A percentile compares a stretch with the other conserved stretches of the same genome.
These are phyloP conservation scores for Spongilla lacustris DNA, from an alignment of 37 sponge, comb jelly and placozoan genomes.

Conservation along the genomic window DNA sequence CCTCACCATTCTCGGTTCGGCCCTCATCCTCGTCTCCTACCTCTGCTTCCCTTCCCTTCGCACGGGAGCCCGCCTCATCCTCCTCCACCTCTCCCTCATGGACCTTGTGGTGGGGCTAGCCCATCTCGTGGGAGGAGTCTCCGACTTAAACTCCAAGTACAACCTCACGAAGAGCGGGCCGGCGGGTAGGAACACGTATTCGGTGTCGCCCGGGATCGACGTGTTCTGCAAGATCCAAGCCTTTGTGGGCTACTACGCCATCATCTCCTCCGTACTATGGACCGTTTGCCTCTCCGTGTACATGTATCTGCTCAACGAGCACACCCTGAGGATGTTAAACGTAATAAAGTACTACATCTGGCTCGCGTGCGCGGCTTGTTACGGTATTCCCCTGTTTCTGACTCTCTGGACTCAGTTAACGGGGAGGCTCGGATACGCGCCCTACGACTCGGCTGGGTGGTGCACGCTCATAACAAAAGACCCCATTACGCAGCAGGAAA, in stretches of 20 bases:
- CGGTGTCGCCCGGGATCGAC: neutral
- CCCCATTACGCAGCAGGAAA: neutral
- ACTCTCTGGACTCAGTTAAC: neutral
- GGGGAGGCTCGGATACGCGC: conserved; percentile 32
- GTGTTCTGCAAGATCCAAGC: neutral
- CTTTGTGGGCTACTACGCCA: conserved; percentile 13
- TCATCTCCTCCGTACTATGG: conserved; percentile 4
- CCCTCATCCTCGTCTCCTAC: conserved; percentile 23
- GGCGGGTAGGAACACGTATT: neutral
- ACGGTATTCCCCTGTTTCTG: conserved; percentile 1
- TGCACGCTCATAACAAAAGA: conserved; percentile 28
- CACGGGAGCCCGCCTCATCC: conserved; percentile 5
- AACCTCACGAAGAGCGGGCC: neutral
- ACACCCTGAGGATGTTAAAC: neutral
- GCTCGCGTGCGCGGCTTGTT: neutral
- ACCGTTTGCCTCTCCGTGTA: neutral
- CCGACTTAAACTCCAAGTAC: neutral
- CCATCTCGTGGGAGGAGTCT: neutral
- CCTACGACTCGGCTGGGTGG: conserved; percentile 79
- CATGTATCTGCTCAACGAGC: neutral
- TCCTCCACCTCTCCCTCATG: conserved; percentile 29
- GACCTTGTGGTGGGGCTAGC: conserved; percentile 5
- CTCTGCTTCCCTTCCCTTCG: conserved; percentile 11
- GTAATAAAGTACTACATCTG: neutral
- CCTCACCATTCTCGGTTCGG: conserved; percentile 27